phyloP scores from a whole-genome alignment of 92 coral and sea anemone genomes.

The Parazoanthus darwini region DNA sequence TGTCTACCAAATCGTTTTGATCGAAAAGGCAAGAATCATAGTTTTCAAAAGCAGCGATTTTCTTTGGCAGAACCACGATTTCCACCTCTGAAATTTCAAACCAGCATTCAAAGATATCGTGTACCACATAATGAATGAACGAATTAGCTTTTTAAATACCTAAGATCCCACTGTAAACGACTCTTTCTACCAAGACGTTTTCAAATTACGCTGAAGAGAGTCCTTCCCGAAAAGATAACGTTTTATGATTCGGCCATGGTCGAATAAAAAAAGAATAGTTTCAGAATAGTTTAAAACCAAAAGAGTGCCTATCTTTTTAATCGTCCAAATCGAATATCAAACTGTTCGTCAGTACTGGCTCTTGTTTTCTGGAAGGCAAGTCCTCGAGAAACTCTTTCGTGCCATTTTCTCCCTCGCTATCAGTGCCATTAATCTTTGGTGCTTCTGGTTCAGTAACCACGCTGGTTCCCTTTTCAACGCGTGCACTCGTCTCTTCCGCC shows the following conservation, averaged over 20 bases:
- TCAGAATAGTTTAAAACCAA: not conserved
- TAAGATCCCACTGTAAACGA: not conserved
- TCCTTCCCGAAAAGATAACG: too few species aligned
- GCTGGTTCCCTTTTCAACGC: not conserved
- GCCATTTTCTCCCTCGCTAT: not conserved
- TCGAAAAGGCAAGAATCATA: not conserved
- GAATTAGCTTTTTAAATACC: not conserved
- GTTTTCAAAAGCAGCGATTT: not conserved
- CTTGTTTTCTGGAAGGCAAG: constrained; percentile 44
- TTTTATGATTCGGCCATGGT: not conserved
- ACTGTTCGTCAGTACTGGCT: constrained; percentile 66
- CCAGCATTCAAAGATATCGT: not conserved
- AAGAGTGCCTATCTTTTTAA: constrained; percentile 27
- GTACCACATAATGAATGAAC: not conserved
- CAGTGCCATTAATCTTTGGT: not conserved
- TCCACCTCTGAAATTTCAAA: too few species aligned
- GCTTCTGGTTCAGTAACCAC: not conserved
- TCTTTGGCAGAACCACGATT: not conserved
- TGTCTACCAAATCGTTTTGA: not conserved
- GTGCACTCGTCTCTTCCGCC: constrained; percentile 41
- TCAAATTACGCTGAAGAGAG: too few species aligned
- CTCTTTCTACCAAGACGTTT: not conserved
- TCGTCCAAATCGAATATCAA: constrained; percentile 96
- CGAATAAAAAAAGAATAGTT: not conserved
- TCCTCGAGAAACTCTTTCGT: not conserved